phyloP scores from a whole-genome alignment of 2,888 invertebrate species.

The Sphinx pinastri region DNA sequence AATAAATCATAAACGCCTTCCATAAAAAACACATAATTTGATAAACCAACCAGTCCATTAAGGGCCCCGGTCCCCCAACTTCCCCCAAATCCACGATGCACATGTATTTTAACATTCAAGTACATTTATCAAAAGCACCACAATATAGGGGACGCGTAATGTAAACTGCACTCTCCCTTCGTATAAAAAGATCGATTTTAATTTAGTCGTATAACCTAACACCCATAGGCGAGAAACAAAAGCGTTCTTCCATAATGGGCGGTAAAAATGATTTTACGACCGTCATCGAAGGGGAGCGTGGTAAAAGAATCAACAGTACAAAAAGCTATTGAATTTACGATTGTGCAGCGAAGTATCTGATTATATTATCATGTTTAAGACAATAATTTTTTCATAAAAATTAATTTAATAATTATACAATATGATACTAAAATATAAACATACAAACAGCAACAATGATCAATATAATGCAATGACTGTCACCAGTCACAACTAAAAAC shows the following conservation, averaged over 20 bases:
- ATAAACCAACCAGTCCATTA: not conserved
- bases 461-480: not conserved
- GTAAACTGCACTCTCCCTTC: conserved; percentile 45
- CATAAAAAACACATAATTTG: not conserved
- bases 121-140: conserved; percentile 39
- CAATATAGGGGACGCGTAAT: conserved; percentile 40
- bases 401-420: no score
- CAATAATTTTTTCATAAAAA: no score
- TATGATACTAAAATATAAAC: not conserved
- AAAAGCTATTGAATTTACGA: not conserved
- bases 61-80: not conserved
- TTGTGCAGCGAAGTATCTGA: not conserved
- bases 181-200: conserved; percentile 44
- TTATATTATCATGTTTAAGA: no score
- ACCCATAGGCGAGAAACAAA: conserved; percentile 18
- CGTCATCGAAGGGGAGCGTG: conserved; percentile 4
- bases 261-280: conserved; percentile 22
- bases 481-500: not conserved
- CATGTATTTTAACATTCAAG: conserved; percentile 28
- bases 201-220: conserved; percentile 38
- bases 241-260: not conserved
- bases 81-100: not conserved
- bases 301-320: not conserved
- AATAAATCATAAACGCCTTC: not conserved
- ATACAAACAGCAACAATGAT: not conserved